A percentile compares a stretch with the other conserved stretches of the same genome.
phyloP scores from a whole-genome alignment of 2,797 vertebrate species.

The Podargus strigoides region DNA sequence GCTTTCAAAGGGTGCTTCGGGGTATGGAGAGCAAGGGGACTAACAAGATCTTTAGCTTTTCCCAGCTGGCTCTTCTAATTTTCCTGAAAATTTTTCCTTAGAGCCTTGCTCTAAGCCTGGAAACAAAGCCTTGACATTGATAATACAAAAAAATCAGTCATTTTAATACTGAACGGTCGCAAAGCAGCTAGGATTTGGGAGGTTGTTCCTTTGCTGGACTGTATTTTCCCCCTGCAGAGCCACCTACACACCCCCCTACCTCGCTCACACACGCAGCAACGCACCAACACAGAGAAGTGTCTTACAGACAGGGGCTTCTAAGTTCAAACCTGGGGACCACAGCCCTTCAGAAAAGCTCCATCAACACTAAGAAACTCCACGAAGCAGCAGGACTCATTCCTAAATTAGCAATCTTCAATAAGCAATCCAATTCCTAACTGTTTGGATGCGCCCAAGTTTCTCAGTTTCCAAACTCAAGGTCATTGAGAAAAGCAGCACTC shows the following conservation, averaged over 20 bases:
- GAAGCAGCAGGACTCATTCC: background rate
- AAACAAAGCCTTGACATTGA: background rate
- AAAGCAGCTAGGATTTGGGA: background rate
- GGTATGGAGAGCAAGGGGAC: background rate
- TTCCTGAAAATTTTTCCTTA: too few species aligned
- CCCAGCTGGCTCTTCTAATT: background rate
- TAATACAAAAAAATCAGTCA: background rate
- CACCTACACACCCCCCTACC: accelerated
- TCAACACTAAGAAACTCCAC: background rate
- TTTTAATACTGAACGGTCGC: accelerated
- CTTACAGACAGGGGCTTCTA: background rate
- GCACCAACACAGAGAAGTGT: background rate
- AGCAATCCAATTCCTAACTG: background rate
- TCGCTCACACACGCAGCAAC: background rate
- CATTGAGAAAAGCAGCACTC: background rate
- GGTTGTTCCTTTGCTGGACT: background rate
- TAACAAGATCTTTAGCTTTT: background rate
- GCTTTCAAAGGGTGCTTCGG: background rate
- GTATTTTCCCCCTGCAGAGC: background rate
- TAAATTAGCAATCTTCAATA: background rate
- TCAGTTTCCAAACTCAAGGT: slow-evolving; percentile 18
- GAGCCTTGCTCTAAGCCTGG: background rate
- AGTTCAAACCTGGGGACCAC: background rate
- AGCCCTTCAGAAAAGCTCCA: background rate
- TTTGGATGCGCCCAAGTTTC: background rate